Base-by-base conservation (phyloP, 23 tunicate genomes). In the Diplosoma virens region DNA sequence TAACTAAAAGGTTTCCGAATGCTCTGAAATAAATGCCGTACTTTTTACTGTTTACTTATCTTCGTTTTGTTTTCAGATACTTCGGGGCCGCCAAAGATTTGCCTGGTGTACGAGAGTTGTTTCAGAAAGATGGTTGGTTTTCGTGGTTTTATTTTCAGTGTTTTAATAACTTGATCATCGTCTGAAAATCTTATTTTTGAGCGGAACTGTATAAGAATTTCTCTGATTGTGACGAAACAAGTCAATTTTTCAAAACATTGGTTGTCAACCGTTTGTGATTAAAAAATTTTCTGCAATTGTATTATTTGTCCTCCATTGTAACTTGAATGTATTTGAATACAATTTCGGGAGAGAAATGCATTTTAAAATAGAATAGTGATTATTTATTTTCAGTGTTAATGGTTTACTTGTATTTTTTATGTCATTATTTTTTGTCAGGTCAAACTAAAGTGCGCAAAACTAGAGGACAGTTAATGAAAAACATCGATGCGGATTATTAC, bases 81-180 rank as follows among this genome's bases (percentile, higher is more conserved):
- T 95, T 95, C 56, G 99, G 99, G 3, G 99, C 99, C 1, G 99
- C 99, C 18, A 95, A 89, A 66, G 99, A 95, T 59, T 65, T 95
- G 30, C 99, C 99, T 9, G 99, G 99, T 0, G 99, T 95, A 5
- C 59, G 96, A 31, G 99, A 95, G 48, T 67, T 95, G 22, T 89
- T 95, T 72, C 78, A 81, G 33, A 82, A 89, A 59, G 88, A 88
- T 30, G 90, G 90, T 84, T 27, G 32, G 87, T 41, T 14, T 41
- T 41, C 21, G 20, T 11, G 4, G 63, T 11, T 56, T 56, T 56
- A 16, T 56, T 56, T 56, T 56, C 24, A 14, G 14, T 7, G 9
- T 14, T 41, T 41, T 14, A 41, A 7, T 41, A 7, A 41, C 9
- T 41, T 41, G 50, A 41, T 14, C 50, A 7, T 7, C 14, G 9